Percentiles rank a stretch among this genome's conserved stretches.
phyloP scores from a whole-genome alignment of 1,140 invertebrate species.

The Hypothenemus hampei region DNA sequence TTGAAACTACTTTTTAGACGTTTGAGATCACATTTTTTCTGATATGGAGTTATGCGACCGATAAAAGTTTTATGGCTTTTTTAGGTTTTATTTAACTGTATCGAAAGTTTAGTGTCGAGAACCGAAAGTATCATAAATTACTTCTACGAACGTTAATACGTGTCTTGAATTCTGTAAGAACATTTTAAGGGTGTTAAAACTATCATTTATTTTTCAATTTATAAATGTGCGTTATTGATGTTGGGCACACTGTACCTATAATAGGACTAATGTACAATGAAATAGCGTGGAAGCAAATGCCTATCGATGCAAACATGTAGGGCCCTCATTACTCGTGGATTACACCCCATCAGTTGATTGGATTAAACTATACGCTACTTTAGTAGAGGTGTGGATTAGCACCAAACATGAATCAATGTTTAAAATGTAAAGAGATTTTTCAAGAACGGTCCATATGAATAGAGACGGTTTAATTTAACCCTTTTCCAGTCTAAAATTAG shows the following conservation, averaged over 20 bases:
- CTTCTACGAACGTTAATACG: no score
- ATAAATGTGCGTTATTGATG: no score
- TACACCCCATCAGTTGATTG: conserved; percentile 16
- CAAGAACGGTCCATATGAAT: no score
- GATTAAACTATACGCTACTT: conserved; percentile 8
- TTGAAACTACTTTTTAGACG: conserved; percentile 35
- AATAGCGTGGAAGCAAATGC: conserved; percentile 8
- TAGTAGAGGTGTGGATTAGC: neutral
- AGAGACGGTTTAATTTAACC: no score
- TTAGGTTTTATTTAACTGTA: conserved; percentile 26
- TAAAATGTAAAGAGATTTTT: no score
- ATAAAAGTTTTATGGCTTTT: conserved; percentile 27
- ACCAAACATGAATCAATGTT: no score
- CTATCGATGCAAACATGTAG: conserved; percentile 11
- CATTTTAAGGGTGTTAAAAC: no score
- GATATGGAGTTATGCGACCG: conserved; percentile 29
- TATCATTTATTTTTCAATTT: no score
- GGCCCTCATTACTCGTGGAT: conserved; percentile 12
- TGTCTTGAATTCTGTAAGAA: no score
- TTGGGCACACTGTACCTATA: neutral
- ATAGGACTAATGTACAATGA: conserved; percentile 1
- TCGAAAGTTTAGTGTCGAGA: conserved; percentile 16
- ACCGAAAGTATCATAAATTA: no score
- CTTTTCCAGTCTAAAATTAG: no score
- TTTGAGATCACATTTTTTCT: conserved; percentile 35